Evolutionary conservation across 1,140 invertebrate genomes (phyloP).

Genomic region (Musca domestica): DNA sequence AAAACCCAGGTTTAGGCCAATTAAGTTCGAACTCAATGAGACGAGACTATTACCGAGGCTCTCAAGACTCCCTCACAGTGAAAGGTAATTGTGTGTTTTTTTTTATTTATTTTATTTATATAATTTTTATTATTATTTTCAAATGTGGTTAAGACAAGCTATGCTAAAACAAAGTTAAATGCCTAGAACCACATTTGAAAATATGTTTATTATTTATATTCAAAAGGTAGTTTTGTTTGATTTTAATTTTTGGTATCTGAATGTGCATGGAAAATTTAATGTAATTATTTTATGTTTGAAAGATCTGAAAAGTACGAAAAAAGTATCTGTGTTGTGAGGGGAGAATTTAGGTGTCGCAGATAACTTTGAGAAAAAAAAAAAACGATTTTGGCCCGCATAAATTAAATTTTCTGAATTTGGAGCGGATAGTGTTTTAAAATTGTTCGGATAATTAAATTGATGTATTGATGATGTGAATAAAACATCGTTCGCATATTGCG

Average conservation of each 20-base stretch:
- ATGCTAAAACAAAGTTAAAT: not conserved
- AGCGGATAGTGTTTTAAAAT: no score
- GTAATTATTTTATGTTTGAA: conserved; percentile 4
- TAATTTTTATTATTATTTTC: not conserved
- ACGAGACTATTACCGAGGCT: conserved; percentile 83
- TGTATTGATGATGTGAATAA: no score
- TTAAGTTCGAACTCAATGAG: conserved; percentile 66
- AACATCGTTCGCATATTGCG: no score
- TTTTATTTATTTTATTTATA: conserved; percentile 5
- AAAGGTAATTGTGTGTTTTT: conserved; percentile 56
- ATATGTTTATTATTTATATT: not conserved
- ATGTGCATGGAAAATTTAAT: not conserved
- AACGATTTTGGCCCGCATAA: no score
- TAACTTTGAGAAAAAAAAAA: no score
- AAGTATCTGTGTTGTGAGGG: no score
- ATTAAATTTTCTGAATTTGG: no score
- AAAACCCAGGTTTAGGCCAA: conserved; percentile 43
- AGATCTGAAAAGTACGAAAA: no score
- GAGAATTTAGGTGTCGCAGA: no score
- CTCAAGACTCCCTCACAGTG: conserved; percentile 78
- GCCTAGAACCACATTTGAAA: not conserved
- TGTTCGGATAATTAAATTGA: no score
- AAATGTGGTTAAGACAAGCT: not conserved
- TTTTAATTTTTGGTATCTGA: not conserved
- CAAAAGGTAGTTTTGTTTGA: not conserved